Percentiles rank a stretch among this genome's conserved stretches.
Evolutionary conservation across 2,113 vertebrate species (phyloP).

Genomic region (Anarhynchus alexandrinus): DNA sequence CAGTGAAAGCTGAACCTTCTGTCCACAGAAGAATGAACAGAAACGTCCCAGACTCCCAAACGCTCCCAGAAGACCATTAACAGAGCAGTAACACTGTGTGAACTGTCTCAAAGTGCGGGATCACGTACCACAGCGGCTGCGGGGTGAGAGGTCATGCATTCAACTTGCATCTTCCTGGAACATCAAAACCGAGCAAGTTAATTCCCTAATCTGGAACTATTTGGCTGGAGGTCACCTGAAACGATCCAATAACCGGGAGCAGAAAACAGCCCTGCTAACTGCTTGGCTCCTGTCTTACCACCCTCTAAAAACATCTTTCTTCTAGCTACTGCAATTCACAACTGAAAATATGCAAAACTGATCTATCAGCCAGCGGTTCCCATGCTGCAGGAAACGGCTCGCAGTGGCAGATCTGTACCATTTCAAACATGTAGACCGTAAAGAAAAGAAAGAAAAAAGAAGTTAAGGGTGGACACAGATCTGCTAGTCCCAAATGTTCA

Average conservation of each 20-base stretch:
- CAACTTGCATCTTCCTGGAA: not conserved
- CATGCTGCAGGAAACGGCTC: not conserved
- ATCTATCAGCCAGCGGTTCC: not conserved
- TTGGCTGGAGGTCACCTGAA: constrained; percentile 35
- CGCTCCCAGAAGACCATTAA: not conserved
- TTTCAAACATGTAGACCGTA: not conserved
- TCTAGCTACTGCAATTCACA: not conserved
- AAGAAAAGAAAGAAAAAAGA: not conserved
- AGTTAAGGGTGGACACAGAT: not conserved
- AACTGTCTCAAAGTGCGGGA: not conserved
- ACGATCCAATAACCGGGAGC: not conserved
- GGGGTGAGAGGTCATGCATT: not conserved
- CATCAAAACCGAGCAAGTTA: not conserved
- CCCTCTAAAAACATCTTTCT: not conserved
- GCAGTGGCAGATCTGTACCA: not conserved
- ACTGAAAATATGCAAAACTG: not conserved
- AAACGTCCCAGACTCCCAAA: not conserved
- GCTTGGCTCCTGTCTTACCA: not conserved
- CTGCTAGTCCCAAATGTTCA: not conserved
- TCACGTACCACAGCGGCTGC: not conserved
- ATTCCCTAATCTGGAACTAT: constrained; percentile 16
- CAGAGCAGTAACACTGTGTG: not conserved
- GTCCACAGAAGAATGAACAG: not conserved
- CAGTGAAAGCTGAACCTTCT: not conserved
- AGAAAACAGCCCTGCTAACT: not conserved